A percentile compares a stretch with the other conserved stretches of the same genome.
Evolutionary conservation across 2,113 vertebrate genomes (phyloP).

Genomic region (Nipponia nippon): DNA sequence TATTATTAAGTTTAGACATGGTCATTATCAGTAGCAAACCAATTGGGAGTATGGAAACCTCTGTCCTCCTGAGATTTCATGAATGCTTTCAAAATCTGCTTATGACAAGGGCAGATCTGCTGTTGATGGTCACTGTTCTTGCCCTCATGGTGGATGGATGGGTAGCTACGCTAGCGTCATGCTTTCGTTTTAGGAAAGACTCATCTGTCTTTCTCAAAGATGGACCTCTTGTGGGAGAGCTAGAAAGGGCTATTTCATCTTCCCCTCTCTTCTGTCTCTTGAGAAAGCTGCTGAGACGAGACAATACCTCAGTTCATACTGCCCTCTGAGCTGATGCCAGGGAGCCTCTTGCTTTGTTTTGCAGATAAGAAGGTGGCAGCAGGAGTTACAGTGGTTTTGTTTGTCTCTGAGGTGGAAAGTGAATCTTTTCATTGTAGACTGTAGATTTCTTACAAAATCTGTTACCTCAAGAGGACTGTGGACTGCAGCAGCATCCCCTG

Average conservation of each 20-base stretch:
- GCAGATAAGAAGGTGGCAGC: background rate
- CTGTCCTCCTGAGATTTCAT: background rate
- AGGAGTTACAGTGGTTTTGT: background rate
- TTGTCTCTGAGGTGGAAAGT: background rate
- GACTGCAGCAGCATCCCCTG: background rate
- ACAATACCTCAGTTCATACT: rapidly evolving
- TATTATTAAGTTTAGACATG: background rate
- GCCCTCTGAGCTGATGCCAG: background rate
- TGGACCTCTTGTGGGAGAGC: rapidly evolving
- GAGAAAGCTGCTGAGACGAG: background rate
- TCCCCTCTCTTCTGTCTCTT: background rate
- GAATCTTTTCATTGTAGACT: background rate
- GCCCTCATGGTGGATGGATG: background rate
- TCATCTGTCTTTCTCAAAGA: background rate
- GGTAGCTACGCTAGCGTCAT: background rate
- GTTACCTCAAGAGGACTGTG: background rate
- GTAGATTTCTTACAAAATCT: background rate
- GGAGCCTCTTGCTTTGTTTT: background rate
- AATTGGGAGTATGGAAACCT: background rate
- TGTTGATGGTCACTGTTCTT: background rate
- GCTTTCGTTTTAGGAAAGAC: background rate
- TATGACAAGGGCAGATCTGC: background rate
- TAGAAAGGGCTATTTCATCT: background rate
- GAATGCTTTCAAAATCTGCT: background rate
- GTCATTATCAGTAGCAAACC: background rate